A percentile compares a stretch with the other conserved stretches of the same genome.
Conservation (phyloP, 2,113 vertebrate species). For the Dolichotis patagonum region DNA sequence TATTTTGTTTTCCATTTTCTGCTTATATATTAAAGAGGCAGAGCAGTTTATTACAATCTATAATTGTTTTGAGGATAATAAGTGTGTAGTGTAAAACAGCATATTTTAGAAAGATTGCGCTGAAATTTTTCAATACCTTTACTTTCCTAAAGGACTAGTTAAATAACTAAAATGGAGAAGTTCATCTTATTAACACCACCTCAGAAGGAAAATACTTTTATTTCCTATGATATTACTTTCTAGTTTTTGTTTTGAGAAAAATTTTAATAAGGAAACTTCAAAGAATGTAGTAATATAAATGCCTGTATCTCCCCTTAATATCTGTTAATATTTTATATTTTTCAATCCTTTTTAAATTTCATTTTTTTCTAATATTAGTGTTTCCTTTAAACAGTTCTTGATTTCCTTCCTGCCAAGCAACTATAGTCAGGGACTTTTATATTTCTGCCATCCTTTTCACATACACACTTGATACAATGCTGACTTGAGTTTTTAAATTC, state of each 20-base stretch:
- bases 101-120: constrained; percentile 47
- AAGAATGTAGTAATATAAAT: constrained; percentile 43
- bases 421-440: not conserved
- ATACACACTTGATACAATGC: not conserved
- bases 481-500: constrained; percentile 38
- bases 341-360: constrained; percentile 9
- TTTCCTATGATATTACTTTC: constrained; percentile 29
- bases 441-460: not conserved
- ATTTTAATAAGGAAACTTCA: constrained; percentile 4
- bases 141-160: constrained; percentile 31
- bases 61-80: not conserved
- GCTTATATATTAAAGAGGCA: constrained; percentile 39
- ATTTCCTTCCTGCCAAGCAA: not conserved
- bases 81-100: not conserved
- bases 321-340: constrained; percentile 18
- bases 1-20: constrained; percentile 60
- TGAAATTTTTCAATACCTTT: constrained; percentile 23
- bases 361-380: not conserved
- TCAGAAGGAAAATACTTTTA: not conserved
- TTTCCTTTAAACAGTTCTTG: not conserved
- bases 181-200: not conserved
- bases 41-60: constrained; percentile 40
- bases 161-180: constrained; percentile 1
- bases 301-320: not conserved
- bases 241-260: constrained; percentile 53